These are phyloP conservation scores for Gerris lacustris DNA, from an alignment of 2,888 invertebrate genomes.

Conservation along the genomic window DNA sequence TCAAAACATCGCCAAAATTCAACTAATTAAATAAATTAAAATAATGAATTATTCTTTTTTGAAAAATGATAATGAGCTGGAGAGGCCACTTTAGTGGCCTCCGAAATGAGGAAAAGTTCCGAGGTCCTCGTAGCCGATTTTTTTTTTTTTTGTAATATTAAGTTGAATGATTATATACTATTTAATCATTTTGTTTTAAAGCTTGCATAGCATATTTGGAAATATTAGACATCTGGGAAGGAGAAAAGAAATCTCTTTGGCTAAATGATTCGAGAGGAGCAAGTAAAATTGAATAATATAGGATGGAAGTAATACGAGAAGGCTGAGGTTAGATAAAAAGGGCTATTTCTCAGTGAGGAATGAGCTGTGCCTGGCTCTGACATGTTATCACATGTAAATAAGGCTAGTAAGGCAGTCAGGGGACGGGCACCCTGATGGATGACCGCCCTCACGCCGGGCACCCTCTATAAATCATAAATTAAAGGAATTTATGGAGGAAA, in stretches of 20 bases:
- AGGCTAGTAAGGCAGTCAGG: neutral
- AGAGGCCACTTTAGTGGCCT: too few relatives aligned
- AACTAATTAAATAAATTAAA: too few relatives aligned
- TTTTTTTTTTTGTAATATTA: too few relatives aligned
- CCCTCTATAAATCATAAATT: conserved; percentile 1
- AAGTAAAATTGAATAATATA: conserved; percentile 1
- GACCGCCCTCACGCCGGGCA: neutral
- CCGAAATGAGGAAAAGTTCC: too few relatives aligned
- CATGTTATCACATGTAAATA: conserved; percentile 5
- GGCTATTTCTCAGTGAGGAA: neutral
- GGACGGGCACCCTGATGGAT: neutral
- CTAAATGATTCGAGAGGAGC: neutral
- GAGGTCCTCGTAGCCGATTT: too few relatives aligned
- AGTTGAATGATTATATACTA: too few relatives aligned
- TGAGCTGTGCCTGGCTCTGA: neutral
- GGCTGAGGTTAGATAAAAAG: neutral
- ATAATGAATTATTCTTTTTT: too few relatives aligned
- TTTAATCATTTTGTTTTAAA: too few relatives aligned
- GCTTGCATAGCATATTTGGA: too few relatives aligned
- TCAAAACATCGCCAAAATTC: too few relatives aligned
- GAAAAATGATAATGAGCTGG: too few relatives aligned
- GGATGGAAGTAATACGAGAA: neutral
- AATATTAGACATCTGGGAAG: too few relatives aligned
- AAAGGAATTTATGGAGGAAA: conserved; percentile 3
- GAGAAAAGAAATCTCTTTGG: neutral